These are phyloP conservation scores for Opisthocomus hoazin DNA, from an alignment of 2,113 vertebrate species.

Conservation along the genomic window DNA sequence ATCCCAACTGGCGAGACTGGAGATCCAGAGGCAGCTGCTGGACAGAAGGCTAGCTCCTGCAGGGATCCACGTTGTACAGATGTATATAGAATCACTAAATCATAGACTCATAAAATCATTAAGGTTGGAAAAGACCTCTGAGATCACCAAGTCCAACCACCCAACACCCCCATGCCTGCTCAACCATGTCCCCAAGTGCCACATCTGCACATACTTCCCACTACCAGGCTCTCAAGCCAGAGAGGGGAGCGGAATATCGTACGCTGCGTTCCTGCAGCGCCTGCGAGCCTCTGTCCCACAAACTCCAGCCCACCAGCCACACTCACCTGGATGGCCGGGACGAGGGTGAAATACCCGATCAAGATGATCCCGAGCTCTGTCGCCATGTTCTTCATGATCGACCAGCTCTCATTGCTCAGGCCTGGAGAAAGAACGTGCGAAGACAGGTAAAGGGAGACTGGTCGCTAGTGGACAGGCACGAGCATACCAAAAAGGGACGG, in stretches of 20 bases:
- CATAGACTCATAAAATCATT: too few species aligned
- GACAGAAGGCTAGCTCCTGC: background rate
- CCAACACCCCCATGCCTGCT: too few species aligned
- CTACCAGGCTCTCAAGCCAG: background rate
- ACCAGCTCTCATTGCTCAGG: conserved; percentile 97
- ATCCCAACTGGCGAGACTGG: background rate
- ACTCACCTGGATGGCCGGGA: conserved; percentile 94
- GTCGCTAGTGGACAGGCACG: rapidly evolving
- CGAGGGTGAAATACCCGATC: conserved; percentile 96
- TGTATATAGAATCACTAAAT: too few species aligned
- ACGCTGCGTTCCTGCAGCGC: too few species aligned
- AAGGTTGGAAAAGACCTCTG: too few species aligned
- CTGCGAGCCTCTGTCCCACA: background rate
- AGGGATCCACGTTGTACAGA: background rate
- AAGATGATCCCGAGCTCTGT: conserved; percentile 95
- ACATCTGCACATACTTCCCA: too few species aligned
- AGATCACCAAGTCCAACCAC: too few species aligned
- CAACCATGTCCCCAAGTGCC: too few species aligned
- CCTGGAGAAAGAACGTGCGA: conserved; percentile 65
- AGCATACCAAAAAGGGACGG: background rate
- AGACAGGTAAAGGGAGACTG: background rate
- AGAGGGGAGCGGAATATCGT: background rate
- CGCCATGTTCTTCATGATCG: conserved; percentile 99
- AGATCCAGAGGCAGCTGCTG: background rate
- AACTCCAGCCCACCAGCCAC: too few species aligned